Percentiles rank a stretch among this genome's conserved stretches.
These are phyloP conservation scores for Pluvialis apricaria DNA, from an alignment of 2,113 vertebrate genomes.

Conservation along the genomic window DNA sequence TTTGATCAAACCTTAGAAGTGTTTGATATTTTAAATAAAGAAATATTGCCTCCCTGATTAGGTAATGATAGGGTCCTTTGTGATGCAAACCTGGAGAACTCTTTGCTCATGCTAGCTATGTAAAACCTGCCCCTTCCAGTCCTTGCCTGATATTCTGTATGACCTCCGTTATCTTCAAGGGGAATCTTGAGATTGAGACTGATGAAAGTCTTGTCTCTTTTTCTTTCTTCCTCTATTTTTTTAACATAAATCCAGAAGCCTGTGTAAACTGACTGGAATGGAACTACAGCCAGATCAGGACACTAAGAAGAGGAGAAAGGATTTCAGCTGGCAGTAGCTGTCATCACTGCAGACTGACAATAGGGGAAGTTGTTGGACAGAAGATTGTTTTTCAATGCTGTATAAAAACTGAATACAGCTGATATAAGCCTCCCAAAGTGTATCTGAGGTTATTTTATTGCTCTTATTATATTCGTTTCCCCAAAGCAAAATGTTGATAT, in stretches of 20 bases:
- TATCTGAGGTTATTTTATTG: conserved; percentile 57
- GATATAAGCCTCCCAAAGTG: conserved; percentile 53
- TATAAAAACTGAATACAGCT: conserved; percentile 46
- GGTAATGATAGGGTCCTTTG: fast-evolving
- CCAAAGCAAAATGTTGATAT: conserved; percentile 55
- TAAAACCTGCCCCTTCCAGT: neutral
- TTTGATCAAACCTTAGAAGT: neutral
- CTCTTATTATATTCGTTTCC: conserved; percentile 51
- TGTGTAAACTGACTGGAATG: conserved; percentile 2
- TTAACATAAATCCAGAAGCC: conserved; percentile 39
- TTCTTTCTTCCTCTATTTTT: neutral
- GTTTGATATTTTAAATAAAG: conserved; percentile 12
- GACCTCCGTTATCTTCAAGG: neutral
- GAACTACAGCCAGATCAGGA: conserved; percentile 37
- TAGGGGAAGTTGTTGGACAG: conserved; percentile 2
- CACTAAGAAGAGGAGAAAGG: neutral
- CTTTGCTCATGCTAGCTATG: neutral
- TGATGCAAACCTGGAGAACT: neutral
- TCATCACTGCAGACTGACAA: conserved; percentile 33
- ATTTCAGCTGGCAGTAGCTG: conserved; percentile 36
- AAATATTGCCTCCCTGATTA: conserved; percentile 5
- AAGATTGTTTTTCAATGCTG: conserved; percentile 45
- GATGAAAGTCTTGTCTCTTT: neutral
- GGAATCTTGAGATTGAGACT: neutral
- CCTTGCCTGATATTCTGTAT: neutral